Evolutionary conservation across 2,113 vertebrate species (phyloP).

Genomic region (Bubo scandiacus): DNA sequence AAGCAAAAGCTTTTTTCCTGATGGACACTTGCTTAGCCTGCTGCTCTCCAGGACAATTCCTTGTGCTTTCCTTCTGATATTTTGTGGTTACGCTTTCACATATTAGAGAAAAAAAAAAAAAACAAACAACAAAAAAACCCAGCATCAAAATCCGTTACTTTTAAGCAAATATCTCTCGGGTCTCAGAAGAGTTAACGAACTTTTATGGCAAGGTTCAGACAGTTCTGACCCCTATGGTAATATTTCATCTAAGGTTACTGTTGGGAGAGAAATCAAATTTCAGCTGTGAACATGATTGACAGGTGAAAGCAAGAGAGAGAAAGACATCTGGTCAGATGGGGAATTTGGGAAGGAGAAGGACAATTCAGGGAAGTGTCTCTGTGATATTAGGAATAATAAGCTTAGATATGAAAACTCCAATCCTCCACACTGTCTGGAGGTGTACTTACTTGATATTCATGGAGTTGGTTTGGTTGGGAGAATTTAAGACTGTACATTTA

Average conservation of each 20-base stretch:
- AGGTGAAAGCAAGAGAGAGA: conserved; percentile 69
- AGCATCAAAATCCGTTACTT: conserved; percentile 18
- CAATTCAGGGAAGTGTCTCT: conserved; percentile 70
- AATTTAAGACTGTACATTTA: conserved; percentile 7
- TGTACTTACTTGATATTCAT: conserved; percentile 41
- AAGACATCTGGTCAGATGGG: conserved; percentile 78
- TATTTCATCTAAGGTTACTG: conserved; percentile 81
- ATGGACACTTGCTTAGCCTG: background rate
- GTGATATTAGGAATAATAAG: conserved; percentile 76
- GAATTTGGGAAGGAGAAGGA: conserved; percentile 84
- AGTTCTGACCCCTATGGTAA: conserved; percentile 74
- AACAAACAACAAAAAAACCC: too few relatives aligned
- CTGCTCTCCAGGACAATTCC: background rate
- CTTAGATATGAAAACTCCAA: conserved; percentile 64
- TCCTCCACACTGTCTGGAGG: conserved; percentile 12
- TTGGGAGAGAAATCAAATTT: conserved; percentile 82
- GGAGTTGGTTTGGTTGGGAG: conserved; percentile 31
- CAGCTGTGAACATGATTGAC: conserved; percentile 77
- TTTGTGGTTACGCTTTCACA: background rate
- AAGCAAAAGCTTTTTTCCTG: background rate
- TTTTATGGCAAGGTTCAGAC: conserved; percentile 71
- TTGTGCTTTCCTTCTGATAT: background rate
- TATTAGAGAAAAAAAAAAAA: background rate
- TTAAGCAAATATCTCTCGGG: conserved; percentile 59
- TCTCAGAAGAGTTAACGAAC: conserved; percentile 73